These are phyloP conservation scores for Nothura maculosa DNA, from an alignment of 2,797 vertebrate genomes.

Conservation along the genomic window DNA sequence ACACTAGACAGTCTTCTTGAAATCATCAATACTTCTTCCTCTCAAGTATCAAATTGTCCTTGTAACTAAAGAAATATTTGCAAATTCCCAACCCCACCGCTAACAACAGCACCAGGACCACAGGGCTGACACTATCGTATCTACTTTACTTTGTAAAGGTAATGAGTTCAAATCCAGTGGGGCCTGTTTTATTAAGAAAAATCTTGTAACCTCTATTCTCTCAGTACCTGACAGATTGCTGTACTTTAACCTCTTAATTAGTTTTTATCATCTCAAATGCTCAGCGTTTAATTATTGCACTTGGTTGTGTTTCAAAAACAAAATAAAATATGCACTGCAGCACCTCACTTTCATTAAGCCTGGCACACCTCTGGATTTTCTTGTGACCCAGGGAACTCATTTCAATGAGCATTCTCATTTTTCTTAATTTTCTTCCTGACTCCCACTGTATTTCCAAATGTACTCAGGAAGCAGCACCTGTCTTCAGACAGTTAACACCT, in stretches of 20 bases:
- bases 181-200: conserved; percentile 32
- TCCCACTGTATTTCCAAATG: background rate
- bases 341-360: background rate
- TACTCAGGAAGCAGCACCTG: conserved; percentile 17
- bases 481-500: conserved; percentile 33
- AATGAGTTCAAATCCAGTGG: conserved; percentile 56
- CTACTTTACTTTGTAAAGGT: conserved; percentile 35
- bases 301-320: background rate
- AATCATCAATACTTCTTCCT: background rate
- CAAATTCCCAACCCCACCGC: conserved; percentile 16
- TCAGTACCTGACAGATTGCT: background rate
- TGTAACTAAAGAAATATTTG: conserved; percentile 24
- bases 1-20: background rate
- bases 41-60: background rate
- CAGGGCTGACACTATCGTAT: conserved; percentile 3
- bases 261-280: conserved; percentile 42
- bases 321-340: background rate
- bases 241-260: conserved; percentile 60
- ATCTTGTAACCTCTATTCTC: conserved; percentile 25
- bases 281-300: background rate
- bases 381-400: background rate
- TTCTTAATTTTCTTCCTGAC: background rate
- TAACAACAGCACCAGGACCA: background rate
- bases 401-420: background rate
- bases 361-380: background rate